Base-by-base conservation (phyloP, 2,888 invertebrate genomes). In the Hoplodrina ambigua region DNA sequence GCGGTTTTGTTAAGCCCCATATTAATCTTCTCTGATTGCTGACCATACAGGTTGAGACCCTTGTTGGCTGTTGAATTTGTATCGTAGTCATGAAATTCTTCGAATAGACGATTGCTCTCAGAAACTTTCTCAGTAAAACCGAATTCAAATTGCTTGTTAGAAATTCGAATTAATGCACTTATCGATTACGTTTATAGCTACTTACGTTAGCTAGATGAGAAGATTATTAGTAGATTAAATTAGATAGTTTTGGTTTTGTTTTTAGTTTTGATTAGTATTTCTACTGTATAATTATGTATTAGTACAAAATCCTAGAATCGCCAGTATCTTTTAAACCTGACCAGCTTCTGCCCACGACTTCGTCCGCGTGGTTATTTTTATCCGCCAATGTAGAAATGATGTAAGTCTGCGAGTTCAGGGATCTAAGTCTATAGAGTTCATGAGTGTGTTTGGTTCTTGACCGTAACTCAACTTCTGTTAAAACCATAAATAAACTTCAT, bases 21-120 rank as follows among this genome's bases (percentile, higher is more conserved):
- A 82, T 87, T 83, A 85, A 85, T 86, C 82, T 80, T 82, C 44
- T 58, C 53, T 69, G 62, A 30, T 56, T 30, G 52, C 59, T 61
- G 69, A 74, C 76, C 70, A 41, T 74, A 59, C 25, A 76, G 52
- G 60, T 60, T 63, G 61, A 68, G 53, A 56, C 69, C 25, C 19
- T 71, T 71, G 59, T 69, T 69, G 13, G 37, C 25, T 33, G 44
- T 1, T 41, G 30, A 44, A 46, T 57, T 54, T 25, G 33, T 46
- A 25, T 37, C 30, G 2, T 60, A 6, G 33, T 15, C 17, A 30
- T 53, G n/a, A 8, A 41, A 33, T 25, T 49, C 15, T 8, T 49
- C 1, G 6, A 11, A 55, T 0, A 13, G 0, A 56, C 37, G 1
- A 49, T 30, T 46, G 6, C 13, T 4, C 10, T 44, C 11, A 20